Evolutionary conservation across 92 coral and sea anemone species (phyloP).

Genomic region (Umimayanthus chanpuru): DNA sequence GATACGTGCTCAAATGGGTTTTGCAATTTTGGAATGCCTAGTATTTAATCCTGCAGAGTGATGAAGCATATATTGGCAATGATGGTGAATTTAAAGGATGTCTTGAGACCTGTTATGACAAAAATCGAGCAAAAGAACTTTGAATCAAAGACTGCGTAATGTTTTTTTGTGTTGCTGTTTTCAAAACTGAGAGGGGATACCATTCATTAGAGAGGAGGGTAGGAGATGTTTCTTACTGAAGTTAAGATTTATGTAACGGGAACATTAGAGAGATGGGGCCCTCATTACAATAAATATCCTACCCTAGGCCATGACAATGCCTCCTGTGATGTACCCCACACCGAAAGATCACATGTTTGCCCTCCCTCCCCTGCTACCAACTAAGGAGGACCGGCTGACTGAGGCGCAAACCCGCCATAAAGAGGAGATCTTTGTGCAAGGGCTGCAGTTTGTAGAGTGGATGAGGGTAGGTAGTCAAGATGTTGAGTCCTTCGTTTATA

Average conservation of each 20-base stretch:
- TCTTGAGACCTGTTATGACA: too few species aligned
- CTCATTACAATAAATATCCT: not conserved
- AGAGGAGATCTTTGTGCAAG: constrained; percentile 45
- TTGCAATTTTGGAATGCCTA: too few species aligned
- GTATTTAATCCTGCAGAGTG: too few species aligned
- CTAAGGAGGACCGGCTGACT: not conserved
- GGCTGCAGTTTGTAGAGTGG: constrained; percentile 58
- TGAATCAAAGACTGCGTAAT: too few species aligned
- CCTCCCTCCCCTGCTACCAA: not conserved
- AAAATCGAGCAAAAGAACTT: too few species aligned
- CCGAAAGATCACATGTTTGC: not conserved
- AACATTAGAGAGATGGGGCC: not conserved
- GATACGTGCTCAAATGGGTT: too few species aligned
- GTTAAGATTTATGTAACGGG: not conserved
- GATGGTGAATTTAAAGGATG: too few species aligned
- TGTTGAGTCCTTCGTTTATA: not conserved
- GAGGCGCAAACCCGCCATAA: not conserved
- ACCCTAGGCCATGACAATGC: constrained; percentile 14
- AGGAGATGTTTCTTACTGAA: too few species aligned
- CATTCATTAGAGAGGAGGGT: too few species aligned
- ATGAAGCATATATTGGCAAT: too few species aligned
- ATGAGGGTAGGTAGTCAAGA: constrained; percentile 41
- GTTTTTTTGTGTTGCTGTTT: too few species aligned
- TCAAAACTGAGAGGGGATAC: too few species aligned
- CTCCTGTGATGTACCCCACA: not conserved